Evolutionary conservation across 2,113 vertebrate genomes (phyloP).

Genomic region (Machaerirhynchus nigripectus): DNA sequence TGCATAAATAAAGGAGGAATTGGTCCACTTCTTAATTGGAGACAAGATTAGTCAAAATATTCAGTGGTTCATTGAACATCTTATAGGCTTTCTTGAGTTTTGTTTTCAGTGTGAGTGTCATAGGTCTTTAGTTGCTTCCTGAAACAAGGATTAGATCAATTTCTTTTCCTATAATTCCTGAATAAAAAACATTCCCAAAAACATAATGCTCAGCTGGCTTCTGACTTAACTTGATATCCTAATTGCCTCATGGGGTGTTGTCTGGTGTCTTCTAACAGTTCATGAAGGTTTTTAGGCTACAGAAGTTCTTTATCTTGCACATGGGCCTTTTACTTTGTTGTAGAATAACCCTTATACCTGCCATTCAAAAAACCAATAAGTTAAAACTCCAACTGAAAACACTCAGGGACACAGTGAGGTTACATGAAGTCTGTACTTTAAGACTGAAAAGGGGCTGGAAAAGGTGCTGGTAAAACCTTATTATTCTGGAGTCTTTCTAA

Average conservation of each 20-base stretch:
- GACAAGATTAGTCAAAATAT: not conserved
- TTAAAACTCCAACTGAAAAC: not conserved
- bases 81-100: not conserved
- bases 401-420: not conserved
- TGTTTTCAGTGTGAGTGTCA: not conserved
- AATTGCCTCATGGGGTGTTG: not conserved
- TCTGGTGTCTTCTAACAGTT: not conserved
- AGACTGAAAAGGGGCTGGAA: not conserved
- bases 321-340: not conserved
- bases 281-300: not conserved
- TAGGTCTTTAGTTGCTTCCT: not conserved
- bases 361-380: not conserved
- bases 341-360: not conserved
- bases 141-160: not conserved
- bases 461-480: not conserved
- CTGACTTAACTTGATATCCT: not conserved
- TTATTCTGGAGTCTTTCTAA: not conserved
- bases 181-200: not conserved
- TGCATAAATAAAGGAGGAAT: not conserved
- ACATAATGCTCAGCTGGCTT: not conserved
- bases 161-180: not conserved
- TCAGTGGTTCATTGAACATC: not conserved
- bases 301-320: not conserved
- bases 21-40: not conserved
- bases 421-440: not conserved